Base-by-base conservation (phyloP, 1,140 invertebrate species). In the Apis laboriosa region DNA sequence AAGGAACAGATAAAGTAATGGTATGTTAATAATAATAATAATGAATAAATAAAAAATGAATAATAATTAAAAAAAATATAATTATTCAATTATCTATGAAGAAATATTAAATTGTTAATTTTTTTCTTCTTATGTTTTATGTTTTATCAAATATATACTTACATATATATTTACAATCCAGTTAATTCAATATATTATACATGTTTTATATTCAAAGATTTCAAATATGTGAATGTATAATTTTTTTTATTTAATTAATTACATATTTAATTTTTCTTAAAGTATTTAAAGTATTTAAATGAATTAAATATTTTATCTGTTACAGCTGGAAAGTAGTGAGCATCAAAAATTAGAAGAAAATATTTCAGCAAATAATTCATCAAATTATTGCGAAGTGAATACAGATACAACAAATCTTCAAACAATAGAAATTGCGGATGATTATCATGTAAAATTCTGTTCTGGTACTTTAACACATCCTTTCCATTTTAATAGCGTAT, bases 401-500 rank as follows among this genome's bases (percentile, higher is more conserved):
- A 43, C 56, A 8, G 77, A 81, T 5, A 85, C 83, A 11, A 76
- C 21, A 11, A 74, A 87, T 68, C 84, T 84, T 49, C 92, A 93
- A 78, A 85, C 86, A 21, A 88, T 94, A 34, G 77, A 93, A 85
- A 85, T 94, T 86, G 8, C 77, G 4, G 53, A 91, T 2, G 91
- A 88, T 15, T 77, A 88, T 70, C 82, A 79, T 55, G 93, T 89
- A 0, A 90, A 87, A 83, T 95, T 94, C 93, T 95, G 92, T 87
- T 95, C 93, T 77, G 93, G 94, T 24, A 89, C 89, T 3, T 84
- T 96, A 49, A 92, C 92, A 0, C 96, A 96, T 90, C 92, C 94
- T 21, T 94, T 96, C 61, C 89, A 92, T 67, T 93, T 96, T 4
- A 88, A 91, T 24, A 96, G 96, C 0, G 95, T 95, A 15, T 96